A percentile compares a stretch with the other conserved stretches of the same genome.
Evolutionary conservation across 2,797 vertebrate genomes (phyloP).

Genomic region (Allobates femoralis): DNA sequence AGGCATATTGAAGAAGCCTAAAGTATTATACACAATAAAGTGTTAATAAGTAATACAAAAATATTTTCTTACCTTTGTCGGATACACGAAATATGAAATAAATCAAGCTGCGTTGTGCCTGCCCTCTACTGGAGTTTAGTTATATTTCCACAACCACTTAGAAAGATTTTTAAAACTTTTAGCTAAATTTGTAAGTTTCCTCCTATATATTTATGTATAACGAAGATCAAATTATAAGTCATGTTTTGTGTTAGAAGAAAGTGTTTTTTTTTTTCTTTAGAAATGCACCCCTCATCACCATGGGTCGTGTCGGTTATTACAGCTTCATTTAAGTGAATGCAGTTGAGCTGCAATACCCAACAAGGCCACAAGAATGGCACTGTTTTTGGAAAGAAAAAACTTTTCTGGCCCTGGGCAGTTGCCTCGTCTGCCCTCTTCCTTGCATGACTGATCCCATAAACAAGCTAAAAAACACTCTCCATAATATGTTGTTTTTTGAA

Average conservation of each 20-base stretch:
- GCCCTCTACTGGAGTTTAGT: neutral
- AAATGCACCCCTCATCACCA: neutral
- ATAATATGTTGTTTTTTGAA: neutral
- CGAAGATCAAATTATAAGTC: neutral
- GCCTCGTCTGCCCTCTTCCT: neutral
- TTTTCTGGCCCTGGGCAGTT: neutral
- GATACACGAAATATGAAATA: neutral
- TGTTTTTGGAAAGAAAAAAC: neutral
- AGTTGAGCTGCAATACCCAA: too few species aligned
- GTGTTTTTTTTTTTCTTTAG: neutral
- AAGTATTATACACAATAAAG: neutral
- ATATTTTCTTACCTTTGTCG: neutral
- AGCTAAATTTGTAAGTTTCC: neutral
- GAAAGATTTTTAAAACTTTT: neutral
- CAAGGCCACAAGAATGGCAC: neutral
- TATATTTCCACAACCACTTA: neutral
- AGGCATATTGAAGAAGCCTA: neutral
- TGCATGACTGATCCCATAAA: too few species aligned
- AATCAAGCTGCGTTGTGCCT: neutral
- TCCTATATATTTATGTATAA: neutral
- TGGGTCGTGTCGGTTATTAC: neutral
- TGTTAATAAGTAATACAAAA: neutral
- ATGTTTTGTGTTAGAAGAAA: neutral
- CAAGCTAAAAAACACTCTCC: neutral
- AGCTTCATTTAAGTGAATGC: neutral